Evolutionary conservation across 2,888 invertebrate genomes (phyloP).

Genomic region (Dicyrtomina minuta): DNA sequence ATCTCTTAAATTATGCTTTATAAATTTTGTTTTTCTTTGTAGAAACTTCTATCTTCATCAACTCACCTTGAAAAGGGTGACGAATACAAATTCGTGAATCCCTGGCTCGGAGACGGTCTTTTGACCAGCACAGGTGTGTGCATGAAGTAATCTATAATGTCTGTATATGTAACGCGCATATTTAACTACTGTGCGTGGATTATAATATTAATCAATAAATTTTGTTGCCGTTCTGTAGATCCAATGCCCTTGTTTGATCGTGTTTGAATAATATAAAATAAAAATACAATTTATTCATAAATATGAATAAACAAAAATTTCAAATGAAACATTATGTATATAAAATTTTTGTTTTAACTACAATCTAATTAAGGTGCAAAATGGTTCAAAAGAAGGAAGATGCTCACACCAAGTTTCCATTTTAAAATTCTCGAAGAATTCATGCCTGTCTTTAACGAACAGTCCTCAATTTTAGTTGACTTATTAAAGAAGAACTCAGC

Average conservation of each 20-base stretch:
- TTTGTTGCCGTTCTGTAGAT: too few relatives aligned
- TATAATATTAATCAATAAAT: too few relatives aligned
- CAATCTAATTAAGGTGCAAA: conserved; percentile 30
- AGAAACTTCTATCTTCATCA: conserved; percentile 46
- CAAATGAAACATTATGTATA: too few relatives aligned
- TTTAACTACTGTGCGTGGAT: too few relatives aligned
- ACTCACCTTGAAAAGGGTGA: conserved; percentile 41
- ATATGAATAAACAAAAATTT: not conserved
- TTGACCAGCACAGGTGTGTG: conserved; percentile 41
- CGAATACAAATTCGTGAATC: conserved; percentile 44
- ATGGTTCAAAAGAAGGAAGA: conserved; percentile 41
- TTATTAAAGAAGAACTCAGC: conserved; percentile 27
- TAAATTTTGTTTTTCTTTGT: too few relatives aligned
- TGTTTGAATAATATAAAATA: not conserved
- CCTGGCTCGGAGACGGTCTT: conserved; percentile 48
- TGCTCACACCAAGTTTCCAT: conserved; percentile 46
- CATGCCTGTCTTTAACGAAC: conserved; percentile 41
- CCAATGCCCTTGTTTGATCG: too few relatives aligned
- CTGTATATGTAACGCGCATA: too few relatives aligned
- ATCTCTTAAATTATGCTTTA: too few relatives aligned
- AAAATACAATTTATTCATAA: not conserved
- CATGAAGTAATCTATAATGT: too few relatives aligned
- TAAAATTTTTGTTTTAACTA: not conserved
- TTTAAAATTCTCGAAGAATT: conserved; percentile 48
- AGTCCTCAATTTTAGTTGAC: conserved; percentile 33